Conservation (phyloP, 1,140 invertebrate genomes). For the Grapholita molesta region DNA sequence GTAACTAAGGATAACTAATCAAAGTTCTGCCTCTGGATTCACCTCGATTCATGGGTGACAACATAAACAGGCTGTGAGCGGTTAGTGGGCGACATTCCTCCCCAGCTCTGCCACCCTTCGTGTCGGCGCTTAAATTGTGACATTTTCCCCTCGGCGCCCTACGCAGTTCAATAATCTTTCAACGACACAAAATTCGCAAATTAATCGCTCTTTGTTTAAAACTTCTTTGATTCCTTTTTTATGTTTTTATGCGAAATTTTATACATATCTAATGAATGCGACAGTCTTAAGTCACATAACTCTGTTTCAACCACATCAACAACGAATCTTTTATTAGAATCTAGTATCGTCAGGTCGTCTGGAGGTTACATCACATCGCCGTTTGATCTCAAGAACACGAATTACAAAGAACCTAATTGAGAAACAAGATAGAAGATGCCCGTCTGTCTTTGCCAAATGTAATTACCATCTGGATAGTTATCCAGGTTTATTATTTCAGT, state of each 20-base stretch:
- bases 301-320: not conserved
- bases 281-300: not conserved
- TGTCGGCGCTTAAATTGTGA: slow-evolving; percentile 51
- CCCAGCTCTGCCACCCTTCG: slow-evolving; percentile 23
- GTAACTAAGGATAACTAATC: slow-evolving; percentile 57
- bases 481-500: slow-evolving; percentile 1
- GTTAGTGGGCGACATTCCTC: slow-evolving; percentile 31
- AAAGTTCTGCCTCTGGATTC: slow-evolving; percentile 50
- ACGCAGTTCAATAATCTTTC: slow-evolving; percentile 56
- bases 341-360: not conserved
- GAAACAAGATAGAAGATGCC: not conserved
- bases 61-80: slow-evolving; percentile 50
- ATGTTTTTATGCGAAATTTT: not conserved
- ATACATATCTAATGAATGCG: not conserved
- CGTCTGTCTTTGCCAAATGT: not conserved
- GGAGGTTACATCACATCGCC: not conserved
- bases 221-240: slow-evolving; percentile 21
- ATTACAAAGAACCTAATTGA: not conserved
- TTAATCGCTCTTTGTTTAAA: slow-evolving; percentile 34
- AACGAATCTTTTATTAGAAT: not conserved
- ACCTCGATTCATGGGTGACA: slow-evolving; percentile 50
- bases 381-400: not conserved
- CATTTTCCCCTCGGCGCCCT: slow-evolving; percentile 56
- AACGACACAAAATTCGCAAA: slow-evolving; percentile 43
- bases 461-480: not conserved